These are phyloP conservation scores for Typhlomys cinereus DNA, from an alignment of 2,113 vertebrate species.

Conservation along the genomic window DNA sequence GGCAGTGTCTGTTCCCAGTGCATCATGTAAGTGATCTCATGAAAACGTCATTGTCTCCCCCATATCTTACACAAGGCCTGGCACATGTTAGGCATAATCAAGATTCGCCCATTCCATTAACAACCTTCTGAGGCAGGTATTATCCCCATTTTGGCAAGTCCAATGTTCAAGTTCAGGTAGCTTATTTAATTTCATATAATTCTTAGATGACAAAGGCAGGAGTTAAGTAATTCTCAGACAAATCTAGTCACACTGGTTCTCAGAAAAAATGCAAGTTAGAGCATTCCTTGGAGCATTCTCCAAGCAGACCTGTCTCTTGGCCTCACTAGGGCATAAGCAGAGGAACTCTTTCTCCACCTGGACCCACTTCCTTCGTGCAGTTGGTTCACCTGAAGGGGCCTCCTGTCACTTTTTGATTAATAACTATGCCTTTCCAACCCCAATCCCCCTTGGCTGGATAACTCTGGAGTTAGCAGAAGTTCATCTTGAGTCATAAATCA, in stretches of 20 bases:
- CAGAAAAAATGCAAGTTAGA: not conserved
- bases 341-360: not conserved
- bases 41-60: not conserved
- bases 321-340: not conserved
- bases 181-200: not conserved
- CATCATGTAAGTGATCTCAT: not conserved
- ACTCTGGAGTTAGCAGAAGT: not conserved
- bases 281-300: not conserved
- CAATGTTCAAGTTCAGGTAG: not conserved
- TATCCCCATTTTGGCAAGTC: not conserved
- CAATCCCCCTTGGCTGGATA: not conserved
- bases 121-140: not conserved
- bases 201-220: not conserved
- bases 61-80: not conserved
- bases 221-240: not conserved
- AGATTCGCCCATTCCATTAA: not conserved
- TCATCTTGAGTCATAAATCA: constrained; percentile 64
- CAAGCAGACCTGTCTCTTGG: not conserved
- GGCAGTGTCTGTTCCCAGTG: not conserved
- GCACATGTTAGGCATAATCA: not conserved
- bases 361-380: not conserved
- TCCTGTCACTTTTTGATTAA: constrained; percentile 22
- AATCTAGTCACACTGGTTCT: not conserved
- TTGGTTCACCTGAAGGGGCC: constrained; percentile 13
- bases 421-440: not conserved